Percentiles rank a stretch among this genome's conserved stretches.
Conservation (phyloP, 2,888 invertebrate species). For the Glomeris marginata region DNA sequence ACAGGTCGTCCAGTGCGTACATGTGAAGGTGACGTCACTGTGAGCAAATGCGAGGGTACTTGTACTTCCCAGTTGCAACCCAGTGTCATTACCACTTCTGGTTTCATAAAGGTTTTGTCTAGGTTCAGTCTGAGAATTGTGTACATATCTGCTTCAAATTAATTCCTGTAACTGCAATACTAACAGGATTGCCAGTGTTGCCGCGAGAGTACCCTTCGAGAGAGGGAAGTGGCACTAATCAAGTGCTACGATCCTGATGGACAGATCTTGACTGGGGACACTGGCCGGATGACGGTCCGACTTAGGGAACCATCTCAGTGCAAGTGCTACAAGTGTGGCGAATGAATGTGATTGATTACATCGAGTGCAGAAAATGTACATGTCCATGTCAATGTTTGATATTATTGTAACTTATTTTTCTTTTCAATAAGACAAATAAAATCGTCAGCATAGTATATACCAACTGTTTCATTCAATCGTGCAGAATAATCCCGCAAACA, state of each 20-base stretch:
- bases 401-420: too few species aligned
- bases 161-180: neutral
- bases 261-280: constrained; percentile 49
- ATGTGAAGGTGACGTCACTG: constrained; percentile 75
- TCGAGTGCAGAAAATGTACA: too few species aligned
- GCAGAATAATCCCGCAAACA: too few species aligned
- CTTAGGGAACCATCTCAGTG: constrained; percentile 76
- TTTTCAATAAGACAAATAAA: too few species aligned
- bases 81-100: constrained; percentile 71
- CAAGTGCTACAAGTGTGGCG: constrained; percentile 79
- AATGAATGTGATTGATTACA: too few species aligned
- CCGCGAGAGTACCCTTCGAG: constrained; percentile 68
- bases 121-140: constrained; percentile 11
- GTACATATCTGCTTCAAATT: constrained; percentile 20
- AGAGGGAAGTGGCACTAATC: constrained; percentile 57
- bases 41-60: constrained; percentile 86
- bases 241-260: constrained; percentile 86
- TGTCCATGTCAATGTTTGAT: too few species aligned
- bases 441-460: too few species aligned
- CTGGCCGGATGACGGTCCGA: constrained; percentile 52
- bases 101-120: constrained; percentile 59
- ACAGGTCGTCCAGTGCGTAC: constrained; percentile 66
- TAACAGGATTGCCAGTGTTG: constrained; percentile 79
- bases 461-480: too few species aligned
- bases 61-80: constrained; percentile 86